Conservation (phyloP, 2,797 vertebrate species). For the Vireo griseus region DNA sequence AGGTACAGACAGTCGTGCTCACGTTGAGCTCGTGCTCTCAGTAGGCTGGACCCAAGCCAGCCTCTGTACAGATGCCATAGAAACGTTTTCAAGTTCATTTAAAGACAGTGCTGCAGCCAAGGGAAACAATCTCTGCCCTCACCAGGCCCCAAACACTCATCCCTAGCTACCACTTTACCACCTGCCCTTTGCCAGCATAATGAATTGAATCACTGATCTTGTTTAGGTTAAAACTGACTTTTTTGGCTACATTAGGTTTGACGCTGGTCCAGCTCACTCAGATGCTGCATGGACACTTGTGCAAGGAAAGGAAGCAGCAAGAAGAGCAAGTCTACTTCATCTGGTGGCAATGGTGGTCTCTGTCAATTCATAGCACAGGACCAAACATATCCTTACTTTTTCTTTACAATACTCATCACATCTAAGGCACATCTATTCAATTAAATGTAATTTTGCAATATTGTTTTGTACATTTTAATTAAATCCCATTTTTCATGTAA, state of each 20-base stretch:
- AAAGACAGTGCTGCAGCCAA: neutral
- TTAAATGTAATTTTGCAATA: slow-evolving; percentile 4
- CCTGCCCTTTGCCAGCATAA: neutral
- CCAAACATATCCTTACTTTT: neutral
- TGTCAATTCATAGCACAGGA: neutral
- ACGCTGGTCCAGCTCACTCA: neutral
- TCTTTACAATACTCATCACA: neutral
- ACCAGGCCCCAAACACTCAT: neutral
- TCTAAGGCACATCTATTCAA: neutral
- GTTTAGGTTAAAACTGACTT: neutral
- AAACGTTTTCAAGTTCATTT: neutral
- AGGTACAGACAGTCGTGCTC: neutral
- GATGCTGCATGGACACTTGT: neutral
- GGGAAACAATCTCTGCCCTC: slow-evolving; percentile 6
- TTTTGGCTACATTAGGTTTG: neutral
- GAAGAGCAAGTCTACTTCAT: neutral
- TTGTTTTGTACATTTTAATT: neutral
- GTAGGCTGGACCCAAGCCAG: neutral
- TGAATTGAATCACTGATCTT: neutral
- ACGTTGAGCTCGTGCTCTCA: neutral
- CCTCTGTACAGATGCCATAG: neutral
- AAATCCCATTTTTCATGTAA: neutral
- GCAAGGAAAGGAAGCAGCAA: neutral
- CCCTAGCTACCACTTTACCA: neutral
- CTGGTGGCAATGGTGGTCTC: neutral